A percentile compares a stretch with the other conserved stretches of the same genome.
phyloP scores from a whole-genome alignment of 2,888 invertebrate genomes.

The Steromphala cineraria region DNA sequence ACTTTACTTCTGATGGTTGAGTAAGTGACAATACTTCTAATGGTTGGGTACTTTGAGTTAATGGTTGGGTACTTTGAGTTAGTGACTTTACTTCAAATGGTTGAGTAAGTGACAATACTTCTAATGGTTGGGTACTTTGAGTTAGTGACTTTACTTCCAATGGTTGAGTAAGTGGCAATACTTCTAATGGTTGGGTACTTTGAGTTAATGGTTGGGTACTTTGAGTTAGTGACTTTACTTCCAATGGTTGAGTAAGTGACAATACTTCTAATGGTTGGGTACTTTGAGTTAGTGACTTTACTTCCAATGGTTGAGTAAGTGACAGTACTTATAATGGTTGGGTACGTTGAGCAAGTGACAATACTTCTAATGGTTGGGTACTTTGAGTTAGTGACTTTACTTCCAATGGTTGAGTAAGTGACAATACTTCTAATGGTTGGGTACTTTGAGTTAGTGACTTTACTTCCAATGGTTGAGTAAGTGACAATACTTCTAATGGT shows the following conservation, averaged over 20 bases:
- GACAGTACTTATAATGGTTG: too few relatives aligned
- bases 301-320: too few relatives aligned
- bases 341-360: constrained; percentile 79
- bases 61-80: constrained; percentile 88
- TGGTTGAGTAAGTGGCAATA: too few relatives aligned
- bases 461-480: constrained; percentile 79
- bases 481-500: constrained; percentile 25
- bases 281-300: constrained; percentile 79
- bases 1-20: too few relatives aligned
- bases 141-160: constrained; percentile 76
- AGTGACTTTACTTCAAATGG: constrained; percentile 32
- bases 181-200: too few relatives aligned
- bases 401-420: constrained; percentile 79
- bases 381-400: constrained; percentile 78
- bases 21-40: constrained; percentile 76
- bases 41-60: too few relatives aligned
- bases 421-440: constrained; percentile 74
- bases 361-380: constrained; percentile 81
- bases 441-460: constrained; percentile 81
- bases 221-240: constrained; percentile 77
- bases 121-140: constrained; percentile 85
- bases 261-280: constrained; percentile 80
- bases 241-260: constrained; percentile 79
- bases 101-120: constrained; percentile 77
- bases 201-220: too few relatives aligned